phyloP scores from a whole-genome alignment of 2,888 invertebrate genomes.

The Aphelenchoides bicaudatus region DNA sequence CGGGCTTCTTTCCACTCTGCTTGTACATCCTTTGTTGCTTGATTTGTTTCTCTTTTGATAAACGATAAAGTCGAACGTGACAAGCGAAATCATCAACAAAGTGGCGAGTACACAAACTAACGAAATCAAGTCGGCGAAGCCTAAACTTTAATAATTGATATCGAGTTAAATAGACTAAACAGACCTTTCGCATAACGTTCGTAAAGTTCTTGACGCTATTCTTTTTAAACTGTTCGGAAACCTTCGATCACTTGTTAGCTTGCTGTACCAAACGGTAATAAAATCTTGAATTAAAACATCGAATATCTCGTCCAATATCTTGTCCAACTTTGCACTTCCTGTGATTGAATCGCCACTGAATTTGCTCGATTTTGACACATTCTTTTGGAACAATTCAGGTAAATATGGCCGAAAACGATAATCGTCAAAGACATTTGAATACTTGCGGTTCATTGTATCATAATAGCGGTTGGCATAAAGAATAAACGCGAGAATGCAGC shows the following conservation, averaged over 20 bases:
- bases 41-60: slow-evolving; percentile 67
- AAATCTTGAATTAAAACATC: slow-evolving; percentile 53
- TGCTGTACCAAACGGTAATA: slow-evolving; percentile 56
- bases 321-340: neutral
- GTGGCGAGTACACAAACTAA: slow-evolving; percentile 78
- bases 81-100: slow-evolving; percentile 85
- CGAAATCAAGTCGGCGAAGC: slow-evolving; percentile 74
- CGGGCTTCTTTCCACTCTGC: slow-evolving; percentile 62
- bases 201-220: slow-evolving; percentile 46
- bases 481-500: no score
- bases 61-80: slow-evolving; percentile 79
- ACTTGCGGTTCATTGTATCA: no score
- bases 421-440: neutral
- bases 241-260: slow-evolving; percentile 44
- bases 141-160: slow-evolving; percentile 33
- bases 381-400: neutral
- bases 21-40: slow-evolving; percentile 62
- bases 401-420: slow-evolving; percentile 10
- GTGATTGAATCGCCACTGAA: neutral
- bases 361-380: neutral
- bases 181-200: slow-evolving; percentile 47
- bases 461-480: no score
- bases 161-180: slow-evolving; percentile 1
- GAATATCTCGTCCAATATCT: slow-evolving; percentile 41
- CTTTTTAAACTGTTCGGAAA: slow-evolving; percentile 49